Evolutionary conservation across 2,797 vertebrate genomes (phyloP), one percentile per base, ranked within the genome.

Genomic region (Lerista edwardsae): DNA sequence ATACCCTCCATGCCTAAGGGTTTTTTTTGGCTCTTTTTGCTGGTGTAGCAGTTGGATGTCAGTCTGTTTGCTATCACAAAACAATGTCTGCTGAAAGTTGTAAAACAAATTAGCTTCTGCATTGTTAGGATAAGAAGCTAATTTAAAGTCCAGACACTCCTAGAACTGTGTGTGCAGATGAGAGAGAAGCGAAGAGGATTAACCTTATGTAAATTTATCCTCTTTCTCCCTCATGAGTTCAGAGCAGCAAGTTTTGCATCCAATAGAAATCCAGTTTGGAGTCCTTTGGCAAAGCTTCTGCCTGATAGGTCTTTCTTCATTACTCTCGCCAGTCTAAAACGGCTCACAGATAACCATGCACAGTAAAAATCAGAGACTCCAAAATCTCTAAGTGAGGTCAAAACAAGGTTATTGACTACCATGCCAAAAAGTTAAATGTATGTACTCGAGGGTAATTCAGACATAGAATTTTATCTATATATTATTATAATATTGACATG

Each of bases 21-120:
- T 12, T 62, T 59, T 47, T 3, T 10, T 9, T 9, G n/a, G n/a
- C 51, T 59, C 36, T 59, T 29, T 61, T 65, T 68, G 36, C n/a
- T 44, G 34, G 5, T n/a, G 72, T 31, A 74, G 51, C 19, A 47
- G 15, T 67, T 74, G 41, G n/a, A 9, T 3, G 7, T 27, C 1
- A 41, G 55, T n/a, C 79, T 47, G 41, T 87, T 92, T 84, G 34
- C 79, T 88, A 65, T 83, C 59, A 75, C 21, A 67, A 75, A 90
- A 84, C 36, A 69, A 14, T 81, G 65, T 59, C 86, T 83, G 69
- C n/a, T 27, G 57, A 27, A 88, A 87, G 61, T 81, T 68, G n/a
- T 64, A 81, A 88, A n/a, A 82, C 23, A 84, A 41, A 82, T 65
- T 61, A 23, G 39, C 39, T 68, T 78, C 80, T 34, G 57, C 36